Evolutionary conservation across 2,888 invertebrate species (phyloP), one percentile per base, ranked within the genome.

Genomic region (Drosophila kanekoi): DNA sequence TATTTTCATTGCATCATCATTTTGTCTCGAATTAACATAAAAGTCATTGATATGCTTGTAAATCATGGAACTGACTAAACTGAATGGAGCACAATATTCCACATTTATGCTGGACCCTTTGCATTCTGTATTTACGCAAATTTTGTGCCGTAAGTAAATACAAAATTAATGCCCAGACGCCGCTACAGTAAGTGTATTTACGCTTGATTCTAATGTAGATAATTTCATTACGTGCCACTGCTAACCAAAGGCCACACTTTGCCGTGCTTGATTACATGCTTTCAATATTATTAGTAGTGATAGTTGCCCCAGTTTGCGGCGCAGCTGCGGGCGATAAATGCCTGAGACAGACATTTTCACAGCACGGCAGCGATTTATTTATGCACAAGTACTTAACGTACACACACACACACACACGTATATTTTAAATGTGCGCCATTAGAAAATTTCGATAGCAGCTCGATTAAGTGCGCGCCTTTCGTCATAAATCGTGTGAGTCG

Each of bases 401-500:
- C 11, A 33, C 33, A 48, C 23, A 13, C 13, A 0, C 13, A 40
- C 9, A 18, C 10, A 11, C 9, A 4, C 14, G 13, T 16, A 10
- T 18, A 11, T 14, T 5, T 33, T n/a, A 40, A 47, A n/a, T 47
- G 18, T 32, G 9, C n/a, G 43, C 20, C 23, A 28, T 16, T 44
- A 11, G 37, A 37, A 35, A 16, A 20, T 38, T 67, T 72, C 51
- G 45, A 71, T 48, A n/a, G 33, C 41, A 49, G 16, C 18, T 64
- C 52, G 63, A 63, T 56, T 20, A 58, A 69, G 37, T 14, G 40
- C 13, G 16, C 13, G 23, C 43, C 33, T 43, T 37, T 49, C 20
- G n/a, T 23, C 53, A 66, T 43, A 44, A 44, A 35, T 51, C 10
- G 18, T 47, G n/a, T 41, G 16, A 16, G 41, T 18, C 47, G 49